These are phyloP conservation scores for Serilophus lunatus DNA, from an alignment of 2,113 vertebrate species.

Conservation along the genomic window DNA sequence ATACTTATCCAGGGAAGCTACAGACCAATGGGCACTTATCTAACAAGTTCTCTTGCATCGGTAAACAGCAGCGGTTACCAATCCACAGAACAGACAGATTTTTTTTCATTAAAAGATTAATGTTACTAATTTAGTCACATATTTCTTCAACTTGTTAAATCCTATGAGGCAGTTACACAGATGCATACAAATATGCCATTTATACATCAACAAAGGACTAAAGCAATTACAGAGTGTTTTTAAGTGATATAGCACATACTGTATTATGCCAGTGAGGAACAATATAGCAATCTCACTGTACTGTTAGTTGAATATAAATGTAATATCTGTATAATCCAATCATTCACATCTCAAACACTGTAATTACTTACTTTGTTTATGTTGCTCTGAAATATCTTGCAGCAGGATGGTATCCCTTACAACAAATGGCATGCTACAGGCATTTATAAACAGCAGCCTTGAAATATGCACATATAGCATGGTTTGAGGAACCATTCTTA, in stretches of 20 bases:
- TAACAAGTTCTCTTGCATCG: background rate
- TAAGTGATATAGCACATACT: background rate
- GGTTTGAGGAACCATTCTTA: background rate
- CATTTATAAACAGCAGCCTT: background rate
- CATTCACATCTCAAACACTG: background rate
- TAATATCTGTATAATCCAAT: background rate
- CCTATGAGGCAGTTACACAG: background rate
- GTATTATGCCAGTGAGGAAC: slow-evolving; percentile 9
- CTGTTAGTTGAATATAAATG: background rate
- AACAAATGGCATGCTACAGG: background rate
- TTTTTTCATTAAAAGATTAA: background rate
- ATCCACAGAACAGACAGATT: background rate
- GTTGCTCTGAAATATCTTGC: background rate
- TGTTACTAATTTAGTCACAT: background rate
- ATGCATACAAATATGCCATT: slow-evolving; percentile 21
- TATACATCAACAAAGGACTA: slow-evolving; percentile 6
- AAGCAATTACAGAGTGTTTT: slow-evolving; percentile 6
- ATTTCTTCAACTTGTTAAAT: background rate
- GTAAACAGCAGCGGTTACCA: background rate
- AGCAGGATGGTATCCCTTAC: background rate
- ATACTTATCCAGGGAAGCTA: background rate
- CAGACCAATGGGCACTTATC: background rate
- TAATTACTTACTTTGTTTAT: background rate
- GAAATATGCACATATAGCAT: background rate
- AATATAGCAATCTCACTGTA: slow-evolving; percentile 28